Evolutionary conservation across 2,797 vertebrate species (phyloP), one percentile per base, ranked within the genome.

Genomic region (Podarcis siculus): DNA sequence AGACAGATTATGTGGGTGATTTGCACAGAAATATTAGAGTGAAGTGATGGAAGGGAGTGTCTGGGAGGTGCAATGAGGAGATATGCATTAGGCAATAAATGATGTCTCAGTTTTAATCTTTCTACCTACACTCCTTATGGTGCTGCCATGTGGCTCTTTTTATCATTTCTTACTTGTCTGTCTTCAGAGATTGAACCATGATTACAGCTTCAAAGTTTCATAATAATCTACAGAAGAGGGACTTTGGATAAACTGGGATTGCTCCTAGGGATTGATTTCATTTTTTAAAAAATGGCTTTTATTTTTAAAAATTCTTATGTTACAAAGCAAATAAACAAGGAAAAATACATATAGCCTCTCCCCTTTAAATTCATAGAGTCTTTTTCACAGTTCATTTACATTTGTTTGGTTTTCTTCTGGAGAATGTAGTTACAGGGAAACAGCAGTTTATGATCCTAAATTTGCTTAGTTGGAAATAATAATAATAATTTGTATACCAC

Each of bases 111-210:
- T 96, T 96, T 96, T 95, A 95, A 93, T 97, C 93, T 96, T 94
- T 80, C 94, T 94, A 92, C 95, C 96, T 96, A 97, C 96, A 91
- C 91, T 94, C 94, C 96, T 95, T 96, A 93, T 97, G 96, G 87
- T 92, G 86, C 79, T 93, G 89, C 88, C 94, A 94, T 95, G 95
- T 95, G 93, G 91, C 81, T 95, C 84, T 91, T 94, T 94, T 92
- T 92, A 84, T 92, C 5, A 0, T 77, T 77, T 73, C 37, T 85
- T 69, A 79, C 89, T 88, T 75, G 25, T 89, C 5, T 71, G n/a
- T 66, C 82, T 93, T 85, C 79, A 71, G 71, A 55, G 78, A 89
- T 71, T 25, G 66, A 21, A 45, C 23, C 49, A 4, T 23, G 82
- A 91, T 81, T 49, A 87, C 73, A 83, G 27, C 83, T 89, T 81